Evolutionary conservation across 2,797 vertebrate species (phyloP), one percentile per base, ranked within the genome.

Genomic region (Gorsachius magnificus): DNA sequence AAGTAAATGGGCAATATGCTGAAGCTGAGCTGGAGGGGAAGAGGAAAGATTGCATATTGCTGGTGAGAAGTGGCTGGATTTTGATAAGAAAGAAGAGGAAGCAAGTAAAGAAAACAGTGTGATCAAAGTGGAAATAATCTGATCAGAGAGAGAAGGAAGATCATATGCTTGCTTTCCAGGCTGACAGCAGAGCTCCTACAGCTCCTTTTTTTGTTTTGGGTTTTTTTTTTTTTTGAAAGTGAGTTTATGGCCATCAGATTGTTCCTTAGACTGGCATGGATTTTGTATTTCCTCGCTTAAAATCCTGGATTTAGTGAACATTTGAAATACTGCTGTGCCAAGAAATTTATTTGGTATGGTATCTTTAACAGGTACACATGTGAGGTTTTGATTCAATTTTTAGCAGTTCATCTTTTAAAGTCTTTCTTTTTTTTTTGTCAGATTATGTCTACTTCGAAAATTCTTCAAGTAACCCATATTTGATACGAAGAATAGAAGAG

Each of bases 371-470:
- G 66, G 51, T 82, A n/a, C 29, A 51, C 24, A 21, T 21, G 16
- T 36, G 77, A 38, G 17, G 28, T 29, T 83, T 87, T 70, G 25
- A 45, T 77, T 83, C 0, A 6, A 15, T 61, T 94, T 90, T 78
- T 78, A 87, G 36, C 69, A 58, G 71, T 85, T 89, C n/a, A 12
- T 92, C 11, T 89, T 81, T 85, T 86, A 92, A 95, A 74, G 10
- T 75, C 5, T 83, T 82, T 77, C 75, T 78, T 92, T 81, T 79
- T 28, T 71, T 93, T 83, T 97, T 95, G 82, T 46, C 97, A 98
- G 98, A 98, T 97, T 98, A 98, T 18, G 98, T 98, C 95, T 98
- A 98, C 97, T 98, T 98, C 2, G 98, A 98, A 97, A 98, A 98
- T 82, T 98, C 98, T 46, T 98, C 98, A 74, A 98, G 98, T 97